Evolutionary conservation across 2,888 invertebrate genomes (phyloP), one percentile per base, ranked within the genome.

Genomic region (Drosophila imparisetae): DNA sequence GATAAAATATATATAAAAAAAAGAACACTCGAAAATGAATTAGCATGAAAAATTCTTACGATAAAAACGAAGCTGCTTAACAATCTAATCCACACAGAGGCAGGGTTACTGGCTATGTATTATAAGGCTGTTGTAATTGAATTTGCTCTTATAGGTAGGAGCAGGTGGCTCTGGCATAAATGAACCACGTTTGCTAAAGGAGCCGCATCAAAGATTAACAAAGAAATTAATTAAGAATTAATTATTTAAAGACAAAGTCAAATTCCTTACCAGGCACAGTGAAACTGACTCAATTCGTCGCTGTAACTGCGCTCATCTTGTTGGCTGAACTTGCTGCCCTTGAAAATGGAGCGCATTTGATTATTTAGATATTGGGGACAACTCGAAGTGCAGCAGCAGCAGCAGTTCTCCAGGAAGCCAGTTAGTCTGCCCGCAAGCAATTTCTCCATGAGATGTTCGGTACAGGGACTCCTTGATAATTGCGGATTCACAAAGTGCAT

Each of bases 401-500:
- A 34, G 13, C 10, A 58, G 38, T 15, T 52, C 3, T 42, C 75
- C 15, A 59, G 24, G 7, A 53, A 48, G 11, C 48, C 45, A 0
- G 49, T 62, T 3, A 89, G 42, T 27, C 65, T 62, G 0, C 59
- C 48, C 2, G 72, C 45, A 21, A 86, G 21, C 38, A 74, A 15
- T 2, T 70, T 52, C 36, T 74, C 72, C n/a, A 77, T n/a, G 11
- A 57, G 2, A 40, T 59, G 50, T 2, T 86, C 84, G 7, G 71
- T 29, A 10, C 30, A 57, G 7, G 53, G 65, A 27, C 32, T 48
- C 0, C 11, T 36, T 0, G 30, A n/a, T 10, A 79, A 49, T 13
- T 82, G 63, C 0, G 86, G 86, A 58, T 86, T 86, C 0, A 86
- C 90, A 27, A 79, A 81, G 30, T 62, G 64, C 89, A 86, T 90